Evolutionary conservation across 2,113 vertebrate species (phyloP).

Genomic region (Alexandromys fortis): DNA sequence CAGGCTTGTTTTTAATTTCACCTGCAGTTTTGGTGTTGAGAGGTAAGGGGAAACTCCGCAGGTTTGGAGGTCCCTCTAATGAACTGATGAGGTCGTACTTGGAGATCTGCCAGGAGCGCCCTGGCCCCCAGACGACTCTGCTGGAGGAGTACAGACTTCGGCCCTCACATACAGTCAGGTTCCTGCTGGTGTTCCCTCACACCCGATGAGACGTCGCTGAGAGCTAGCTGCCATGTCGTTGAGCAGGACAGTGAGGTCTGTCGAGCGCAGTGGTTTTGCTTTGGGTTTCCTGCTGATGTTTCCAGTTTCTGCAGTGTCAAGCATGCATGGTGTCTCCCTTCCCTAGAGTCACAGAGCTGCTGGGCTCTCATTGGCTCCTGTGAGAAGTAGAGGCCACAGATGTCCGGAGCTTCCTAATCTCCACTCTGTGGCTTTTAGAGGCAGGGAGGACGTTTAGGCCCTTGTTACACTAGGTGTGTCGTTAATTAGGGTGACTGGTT

Average conservation of each 20-base stretch:
- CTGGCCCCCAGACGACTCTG: neutral
- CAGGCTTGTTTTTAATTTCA: neutral
- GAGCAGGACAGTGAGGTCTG: constrained; percentile 6
- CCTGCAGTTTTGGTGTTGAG: constrained; percentile 26
- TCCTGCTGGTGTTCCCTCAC: neutral
- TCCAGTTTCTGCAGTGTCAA: constrained; percentile 27
- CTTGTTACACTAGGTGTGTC: constrained; percentile 10
- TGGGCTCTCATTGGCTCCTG: neutral
- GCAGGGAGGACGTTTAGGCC: constrained; percentile 49
- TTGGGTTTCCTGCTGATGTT: neutral
- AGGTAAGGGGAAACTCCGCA: neutral
- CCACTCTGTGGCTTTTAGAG: constrained; percentile 16
- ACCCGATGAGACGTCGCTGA: neutral
- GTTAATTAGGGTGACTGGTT: constrained; percentile 71
- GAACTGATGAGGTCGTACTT: constrained; percentile 16
- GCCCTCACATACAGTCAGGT: neutral
- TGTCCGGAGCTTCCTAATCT: neutral
- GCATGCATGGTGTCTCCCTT: neutral
- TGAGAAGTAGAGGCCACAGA: neutral
- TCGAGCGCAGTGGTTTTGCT: neutral
- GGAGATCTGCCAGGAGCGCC: neutral
- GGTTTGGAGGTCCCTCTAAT: neutral
- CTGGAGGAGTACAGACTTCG: neutral
- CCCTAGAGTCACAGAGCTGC: neutral
- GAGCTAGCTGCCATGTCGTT: neutral